Base-by-base conservation (phyloP, 1,140 invertebrate species). In the Mamestra configurata region DNA sequence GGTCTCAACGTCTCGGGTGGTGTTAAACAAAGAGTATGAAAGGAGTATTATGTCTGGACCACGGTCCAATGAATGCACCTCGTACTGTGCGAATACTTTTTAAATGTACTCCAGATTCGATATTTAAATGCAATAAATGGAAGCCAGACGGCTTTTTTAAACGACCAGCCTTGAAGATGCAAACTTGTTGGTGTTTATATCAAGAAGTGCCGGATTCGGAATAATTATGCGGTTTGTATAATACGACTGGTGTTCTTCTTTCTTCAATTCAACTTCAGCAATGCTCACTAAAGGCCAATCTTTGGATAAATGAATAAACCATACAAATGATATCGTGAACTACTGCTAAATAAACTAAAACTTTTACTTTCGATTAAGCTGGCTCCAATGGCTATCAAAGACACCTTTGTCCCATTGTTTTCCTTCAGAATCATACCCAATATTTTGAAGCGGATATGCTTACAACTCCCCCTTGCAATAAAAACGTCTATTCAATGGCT, bases 1-100 rank as follows among this genome's bases (percentile, higher is more conserved):
- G 89, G 82, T 88, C 82, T 81, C 72, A 83, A 79, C 76, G 82
- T 81, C 75, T 85, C 81, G 88, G 89, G 90, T 90, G 86, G 86
- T 86, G 87, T 85, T 87, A 92, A 92, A 91, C 86, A 93, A 92
- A 89, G 71, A 87, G 53, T 85, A 86, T 92, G 88, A 90, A 93
- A 91, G 85, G 92, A 86, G 82, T 86, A 89, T 90, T 94, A 89
- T 92, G 85, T 87, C 88, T 90, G 88, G 83, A 88, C 88, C 49
- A 43, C 18, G 49, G 35, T 37, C 20, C 6, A 27, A 49, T 49
- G 66, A 70, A 70, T 70, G 40, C 66, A 46, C 15, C 66, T 46
- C 40, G 0, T n/a, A 49, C 59, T 8, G 59, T 66, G 11, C 20
- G 66, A 70, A 70, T 46, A 70, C 40, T 70, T 27, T 68, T 24